Evolutionary conservation across 2,797 vertebrate species (phyloP), one percentile per base, ranked within the genome.

Genomic region (Ctenosaura bakeri): DNA sequence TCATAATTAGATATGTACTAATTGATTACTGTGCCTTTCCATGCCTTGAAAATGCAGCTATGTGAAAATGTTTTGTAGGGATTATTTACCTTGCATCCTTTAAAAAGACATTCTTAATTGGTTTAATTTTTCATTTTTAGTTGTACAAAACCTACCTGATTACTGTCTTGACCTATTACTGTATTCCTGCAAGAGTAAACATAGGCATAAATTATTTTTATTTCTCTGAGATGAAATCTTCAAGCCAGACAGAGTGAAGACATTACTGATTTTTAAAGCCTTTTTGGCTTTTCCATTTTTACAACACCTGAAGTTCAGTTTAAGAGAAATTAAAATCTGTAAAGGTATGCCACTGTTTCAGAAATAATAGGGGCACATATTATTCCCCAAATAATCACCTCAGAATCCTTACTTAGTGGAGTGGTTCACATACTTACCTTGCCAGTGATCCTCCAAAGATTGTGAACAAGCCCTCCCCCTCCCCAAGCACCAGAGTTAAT

Each of bases 21-120:
- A 84, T 95, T 93, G 88, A 91, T 96, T 95, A 92, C 87, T 89
- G 92, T 95, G 95, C 96, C 94, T 97, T 95, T 89, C 89, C 94
- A 87, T 93, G 94, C 92, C 94, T 90, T 83, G 91, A 93, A 81
- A 82, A 74, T 89, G 71, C 89, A 94, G 90, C 35, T 69, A 90
- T 82, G 88, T 92, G 73, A 89, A 85, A 86, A 80, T 81, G 86
- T 62, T 91, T 52, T 90, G 80, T 91, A 79, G 88, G 91, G 29
- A 85, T 91, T 92, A 89, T 46, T 88, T 81, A 1, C 69, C 92
- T 92, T 83, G 88, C 74, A 90, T 94, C 90, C 73, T 87, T 78
- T 46, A 5, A 24, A 42, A 83, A 86, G 22, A 93, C 91, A 77
- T 46, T 92, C 94, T 95, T 92, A 88, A 93, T 85, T 81, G 87